Base-by-base conservation (phyloP, 92 coral and sea anemone genomes). In the Epizoanthus illoricatus region DNA sequence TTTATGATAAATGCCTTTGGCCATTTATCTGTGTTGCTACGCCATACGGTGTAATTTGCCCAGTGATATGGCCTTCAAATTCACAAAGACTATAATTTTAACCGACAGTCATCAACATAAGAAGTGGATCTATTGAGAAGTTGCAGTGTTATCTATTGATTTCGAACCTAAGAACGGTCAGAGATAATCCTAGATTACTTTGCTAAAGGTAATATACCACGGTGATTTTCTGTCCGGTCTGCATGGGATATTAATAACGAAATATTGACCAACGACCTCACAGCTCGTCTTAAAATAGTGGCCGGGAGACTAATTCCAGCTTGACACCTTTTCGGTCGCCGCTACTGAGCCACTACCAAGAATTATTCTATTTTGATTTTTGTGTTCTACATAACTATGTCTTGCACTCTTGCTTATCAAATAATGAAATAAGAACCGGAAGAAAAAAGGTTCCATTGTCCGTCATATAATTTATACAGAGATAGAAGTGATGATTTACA, bases 21-120 rank as follows among this genome's bases (percentile, higher is more conserved):
- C 57, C 13, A 49, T 5, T 21, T 41, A 33, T 11, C 59, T 42
- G 82, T 42, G 82, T 78, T 78, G 52, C 82, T 78, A 78, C 49
- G 82, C 82, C 82, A 78, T 78, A 78, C 82, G 82, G 82, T 43
- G 12, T 24, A 17, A 13, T 41, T 78, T 63, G 71, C 71, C 82
- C 73, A 5, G 52, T 39, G 73, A 68, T 68, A 13, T 18, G 10
- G 17, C 16, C n/a, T 40, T 65, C 17, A 68, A 68, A 7, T 68
- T 39, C 21, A 68, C 73, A 68, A 68, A 68, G 47, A 70, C 82
- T 78, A 42, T 62, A n/a, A 45, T 39, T 55, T 58, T 74, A 66
- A 20, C 21, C 45, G 16, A 52, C 16, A 9, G 36, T 43, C 65
- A 13, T 64, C 23, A 45, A 6, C 61, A 62, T 20, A 63, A 42